A percentile compares a stretch with the other conserved stretches of the same genome.
Evolutionary conservation across 2,113 vertebrate species (phyloP).

Genomic region (Leptosomus discolor): DNA sequence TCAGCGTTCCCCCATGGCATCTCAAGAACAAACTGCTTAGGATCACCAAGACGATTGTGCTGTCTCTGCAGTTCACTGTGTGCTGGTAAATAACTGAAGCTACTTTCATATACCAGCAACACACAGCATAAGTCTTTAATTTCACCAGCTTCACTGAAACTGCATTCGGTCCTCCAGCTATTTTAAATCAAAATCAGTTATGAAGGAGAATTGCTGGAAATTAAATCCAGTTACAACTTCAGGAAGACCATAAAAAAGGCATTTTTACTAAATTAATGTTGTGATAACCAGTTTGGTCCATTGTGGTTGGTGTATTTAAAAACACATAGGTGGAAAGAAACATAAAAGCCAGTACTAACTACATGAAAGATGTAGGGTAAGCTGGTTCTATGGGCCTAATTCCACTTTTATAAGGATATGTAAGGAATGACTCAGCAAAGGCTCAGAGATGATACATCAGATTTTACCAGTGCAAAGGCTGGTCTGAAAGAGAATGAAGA

Average conservation of each 20-base stretch:
- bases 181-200: not conserved
- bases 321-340: not conserved
- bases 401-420: not conserved
- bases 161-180: not conserved
- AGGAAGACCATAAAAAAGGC: not conserved
- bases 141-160: not conserved
- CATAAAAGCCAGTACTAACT: not conserved
- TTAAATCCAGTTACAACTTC: not conserved
- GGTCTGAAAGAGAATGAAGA: not conserved
- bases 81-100: not conserved
- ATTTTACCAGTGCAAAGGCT: not conserved
- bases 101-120: not conserved
- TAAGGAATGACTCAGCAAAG: not conserved
- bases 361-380: not conserved
- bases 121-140: not conserved
- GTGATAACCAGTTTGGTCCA: not conserved
- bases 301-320: not conserved
- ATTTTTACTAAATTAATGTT: not conserved
- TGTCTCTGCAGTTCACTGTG: not conserved
- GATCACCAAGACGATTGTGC: not conserved
- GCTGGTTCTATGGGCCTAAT: not conserved
- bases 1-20: not conserved
- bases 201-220: not conserved
- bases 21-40: not conserved
- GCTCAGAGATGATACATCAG: not conserved